phyloP scores from a whole-genome alignment of 2,888 invertebrate genomes.

The Plagiodera versicolora region DNA sequence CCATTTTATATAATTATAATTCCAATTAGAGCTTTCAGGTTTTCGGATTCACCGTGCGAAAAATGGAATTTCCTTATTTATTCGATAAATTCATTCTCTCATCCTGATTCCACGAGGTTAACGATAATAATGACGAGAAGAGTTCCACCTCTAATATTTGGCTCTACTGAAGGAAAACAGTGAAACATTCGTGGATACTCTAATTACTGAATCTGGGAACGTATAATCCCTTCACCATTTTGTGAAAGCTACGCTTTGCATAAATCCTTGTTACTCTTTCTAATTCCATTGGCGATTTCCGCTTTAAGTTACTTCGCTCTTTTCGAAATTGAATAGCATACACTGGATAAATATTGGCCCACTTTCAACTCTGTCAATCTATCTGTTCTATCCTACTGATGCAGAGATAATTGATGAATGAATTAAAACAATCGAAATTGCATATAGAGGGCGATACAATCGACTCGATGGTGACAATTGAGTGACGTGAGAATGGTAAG shows the following conservation, averaged over 20 bases:
- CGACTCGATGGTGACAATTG: too few relatives aligned
- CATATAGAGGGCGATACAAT: too few relatives aligned
- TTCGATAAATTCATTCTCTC: not conserved
- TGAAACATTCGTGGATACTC: not conserved
- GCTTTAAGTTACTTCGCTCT: not conserved
- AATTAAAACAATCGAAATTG: too few relatives aligned
- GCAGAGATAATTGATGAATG: not conserved
- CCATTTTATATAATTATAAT: not conserved
- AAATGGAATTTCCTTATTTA: not conserved
- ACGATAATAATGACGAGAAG: not conserved
- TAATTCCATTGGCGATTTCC: not conserved
- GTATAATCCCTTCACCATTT: not conserved
- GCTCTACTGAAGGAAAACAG: not conserved
- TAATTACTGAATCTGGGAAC: not conserved
- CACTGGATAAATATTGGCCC: conserved; percentile 2
- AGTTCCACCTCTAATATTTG: not conserved
- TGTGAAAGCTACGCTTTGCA: not conserved
- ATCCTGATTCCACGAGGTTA: not conserved
- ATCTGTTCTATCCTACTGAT: not conserved
- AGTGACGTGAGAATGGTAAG: too few relatives aligned
- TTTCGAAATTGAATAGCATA: not conserved
- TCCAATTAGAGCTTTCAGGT: not conserved
- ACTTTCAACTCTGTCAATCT: conserved; percentile 1
- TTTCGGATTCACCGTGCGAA: not conserved
- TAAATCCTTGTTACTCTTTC: not conserved